phyloP scores from a whole-genome alignment of 1,140 invertebrate genomes.

The Saccostrea glomerata region DNA sequence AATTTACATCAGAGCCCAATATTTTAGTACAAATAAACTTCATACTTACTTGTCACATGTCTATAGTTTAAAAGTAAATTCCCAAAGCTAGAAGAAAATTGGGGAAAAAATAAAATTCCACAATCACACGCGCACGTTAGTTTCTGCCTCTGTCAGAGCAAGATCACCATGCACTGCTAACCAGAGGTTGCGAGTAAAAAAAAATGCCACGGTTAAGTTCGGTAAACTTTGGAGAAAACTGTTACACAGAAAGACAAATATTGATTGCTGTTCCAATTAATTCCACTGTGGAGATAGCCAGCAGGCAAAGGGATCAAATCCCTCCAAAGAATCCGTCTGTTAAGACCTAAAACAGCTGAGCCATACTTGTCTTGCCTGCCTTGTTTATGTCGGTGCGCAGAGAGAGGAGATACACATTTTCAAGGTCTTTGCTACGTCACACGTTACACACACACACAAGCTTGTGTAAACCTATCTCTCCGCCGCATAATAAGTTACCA shows the following conservation, averaged over 20 bases:
- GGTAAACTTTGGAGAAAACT: not conserved
- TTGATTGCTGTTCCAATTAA: conserved; percentile 36
- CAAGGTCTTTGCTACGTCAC: conserved; percentile 28
- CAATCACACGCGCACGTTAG: not conserved
- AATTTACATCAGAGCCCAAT: not conserved
- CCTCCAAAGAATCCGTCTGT: not conserved
- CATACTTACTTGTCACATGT: conserved; percentile 22
- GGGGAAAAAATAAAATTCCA: not conserved
- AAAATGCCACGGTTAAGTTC: not conserved
- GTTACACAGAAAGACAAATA: conserved; percentile 21
- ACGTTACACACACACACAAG: conserved; percentile 8
- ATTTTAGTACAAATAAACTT: not conserved
- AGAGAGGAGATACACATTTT: conserved; percentile 29
- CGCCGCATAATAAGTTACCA: conserved; percentile 6
- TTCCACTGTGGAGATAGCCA: not conserved
- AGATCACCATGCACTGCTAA: not conserved
- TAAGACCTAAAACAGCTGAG: conserved; percentile 27
- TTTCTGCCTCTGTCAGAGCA: not conserved
- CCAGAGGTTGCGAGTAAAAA: conserved; percentile 9
- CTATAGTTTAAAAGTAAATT: not conserved
- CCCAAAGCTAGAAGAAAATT: not conserved
- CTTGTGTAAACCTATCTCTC: conserved; percentile 33
- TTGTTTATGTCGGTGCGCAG: conserved; percentile 29
- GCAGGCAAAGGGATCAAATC: not conserved
- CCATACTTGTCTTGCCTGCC: conserved; percentile 21